Evolutionary conservation across 2,113 vertebrate genomes (phyloP), one percentile per base, ranked within the genome.

Genomic region (Girardinichthys multiradiatus): DNA sequence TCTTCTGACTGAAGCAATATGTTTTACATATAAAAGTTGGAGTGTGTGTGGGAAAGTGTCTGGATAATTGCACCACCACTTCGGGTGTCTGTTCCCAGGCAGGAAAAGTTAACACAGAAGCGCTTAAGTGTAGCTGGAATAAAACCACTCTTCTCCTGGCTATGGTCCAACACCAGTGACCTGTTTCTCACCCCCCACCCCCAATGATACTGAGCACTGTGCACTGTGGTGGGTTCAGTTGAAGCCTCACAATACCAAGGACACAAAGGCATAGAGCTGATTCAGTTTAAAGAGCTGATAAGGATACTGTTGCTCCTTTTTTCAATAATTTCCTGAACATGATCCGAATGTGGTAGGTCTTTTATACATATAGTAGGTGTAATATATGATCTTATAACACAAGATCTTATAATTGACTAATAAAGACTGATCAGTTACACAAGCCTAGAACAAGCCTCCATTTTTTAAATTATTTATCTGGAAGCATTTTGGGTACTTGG

Each of bases 101-200:
- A 80, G 72, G 73, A 64, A 42, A 81, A 83, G 79, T 71, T 66
- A 66, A 65, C 64, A 66, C 74, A 86, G 69, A 61, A 30, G 67
- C 10, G 4, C 24, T 65, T 85, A 90, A 85, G 76, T 79, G 80
- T 76, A 84, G 72, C 80, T 57, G 26, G 57, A 77, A 76, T 77
- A 63, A 82, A 85, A 79, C 74, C 70, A 59, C 78, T 76, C 74
- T 72, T 51, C 39, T 35, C 31, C 64, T 90, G 87, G 82, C 82
- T 60, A 30, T 1, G 0, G 9, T 83, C 85, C 88, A 84, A 84
- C 77, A 77, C 72, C 75, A 31, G 61, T 29, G 48, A 72, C 75
- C 74, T 85, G 68, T 59, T 70, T 83, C 75, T 74, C 73, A 68
- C 48, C 76, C 68, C 51, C 51, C 5, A 35, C 31, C 58, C 24